Evolutionary conservation across 2,113 vertebrate species (phyloP), one percentile per base, ranked within the genome.

Genomic region (Bagarius yarrelli): DNA sequence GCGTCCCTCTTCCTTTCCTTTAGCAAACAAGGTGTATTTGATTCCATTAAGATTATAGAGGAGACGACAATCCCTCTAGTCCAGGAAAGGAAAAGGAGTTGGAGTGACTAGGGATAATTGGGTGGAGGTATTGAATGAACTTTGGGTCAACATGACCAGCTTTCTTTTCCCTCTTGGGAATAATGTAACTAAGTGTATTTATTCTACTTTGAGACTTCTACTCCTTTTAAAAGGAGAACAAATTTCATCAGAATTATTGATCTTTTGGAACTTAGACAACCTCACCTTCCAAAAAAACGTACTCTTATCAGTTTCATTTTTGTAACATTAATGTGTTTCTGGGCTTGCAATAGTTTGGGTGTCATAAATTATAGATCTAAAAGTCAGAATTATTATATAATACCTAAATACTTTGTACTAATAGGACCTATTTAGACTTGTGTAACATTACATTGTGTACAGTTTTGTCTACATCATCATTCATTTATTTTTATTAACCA

Each of bases 1-100:
- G 69, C 4, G 9, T 82, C 47, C 11, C 52, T n/a, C 56, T 64
- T 44, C 34, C 61, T 61, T 50, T 75, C 44, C 4, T 18, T 21
- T 27, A 50, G 53, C 47, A 50, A 25, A 8, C 21, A n/a, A 40
- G 56, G 34, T 52, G 53, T 44, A 57, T 40, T 57, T n/a, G 30
- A 34, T 55, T 55, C 21, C 70, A 55, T 55, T 55, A 34, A 34
- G 50, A 55, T 73, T 73, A 34, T 73, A 34, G 70, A 14, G 21
- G 70, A 23, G n/a, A 52, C 9, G 25, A 52, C 69, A 71, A 63
- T 63, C 23, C 18, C 44, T 78, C 11, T 25, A 32, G 63, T 60
- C 74, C 19, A n/a, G 80, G 55, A n/a, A 66, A 87, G 85, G 85
- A 88, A 84, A 73, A 85, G 80, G 82, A 83, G 70, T 23, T 56